These are phyloP conservation scores for Lontra canadensis DNA, from an alignment of 2,113 vertebrate species.

Conservation along the genomic window DNA sequence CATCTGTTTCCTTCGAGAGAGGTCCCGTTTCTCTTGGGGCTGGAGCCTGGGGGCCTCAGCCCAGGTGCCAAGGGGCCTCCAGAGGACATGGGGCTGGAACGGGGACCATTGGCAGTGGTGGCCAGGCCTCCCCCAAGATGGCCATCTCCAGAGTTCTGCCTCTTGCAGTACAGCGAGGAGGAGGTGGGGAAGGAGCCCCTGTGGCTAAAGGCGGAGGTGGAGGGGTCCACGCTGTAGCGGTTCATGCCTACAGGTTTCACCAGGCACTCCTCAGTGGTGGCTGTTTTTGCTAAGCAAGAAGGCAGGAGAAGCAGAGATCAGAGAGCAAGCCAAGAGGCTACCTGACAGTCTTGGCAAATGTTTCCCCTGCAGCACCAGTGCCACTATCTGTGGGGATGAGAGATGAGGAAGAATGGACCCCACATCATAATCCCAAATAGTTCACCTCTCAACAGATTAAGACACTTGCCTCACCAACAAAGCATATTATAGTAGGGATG, in stretches of 20 bases:
- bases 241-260: slow-evolving; percentile 85
- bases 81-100: slow-evolving; percentile 79
- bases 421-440: background rate
- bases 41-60: slow-evolving; percentile 87
- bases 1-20: slow-evolving; percentile 91
- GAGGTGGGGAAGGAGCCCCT: slow-evolving; percentile 69
- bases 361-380: background rate
- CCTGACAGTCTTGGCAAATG: background rate
- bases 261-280: slow-evolving; percentile 88
- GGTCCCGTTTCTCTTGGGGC: slow-evolving; percentile 84
- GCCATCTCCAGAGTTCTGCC: slow-evolving; percentile 81
- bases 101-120: slow-evolving; percentile 82
- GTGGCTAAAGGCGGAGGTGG: slow-evolving; percentile 85
- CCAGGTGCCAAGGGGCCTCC: slow-evolving; percentile 82
- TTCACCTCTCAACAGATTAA: background rate
- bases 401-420: background rate
- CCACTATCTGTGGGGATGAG: background rate
- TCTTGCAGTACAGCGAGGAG: slow-evolving; percentile 82
- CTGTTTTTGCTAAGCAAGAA: slow-evolving; percentile 84
- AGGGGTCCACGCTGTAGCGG: slow-evolving; percentile 86
- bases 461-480: background rate
- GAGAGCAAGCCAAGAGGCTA: background rate
- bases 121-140: slow-evolving; percentile 73
- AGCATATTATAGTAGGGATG: too few relatives aligned
- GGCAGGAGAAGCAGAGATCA: slow-evolving; percentile 59